Conservation (phyloP, 2,797 vertebrate genomes). For the Poecilia gillii region DNA sequence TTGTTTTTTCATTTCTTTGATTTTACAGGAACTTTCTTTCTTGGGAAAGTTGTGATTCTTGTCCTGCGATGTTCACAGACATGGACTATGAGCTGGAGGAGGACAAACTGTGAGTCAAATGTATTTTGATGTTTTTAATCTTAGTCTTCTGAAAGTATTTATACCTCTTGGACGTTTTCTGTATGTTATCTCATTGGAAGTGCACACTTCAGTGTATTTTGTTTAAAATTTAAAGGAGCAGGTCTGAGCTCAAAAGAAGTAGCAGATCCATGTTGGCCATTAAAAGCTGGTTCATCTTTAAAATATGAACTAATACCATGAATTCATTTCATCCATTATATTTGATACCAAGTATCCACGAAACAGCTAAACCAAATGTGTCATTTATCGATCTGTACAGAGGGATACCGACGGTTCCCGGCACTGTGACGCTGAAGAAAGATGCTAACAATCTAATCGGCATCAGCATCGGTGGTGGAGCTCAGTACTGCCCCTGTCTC, state of each 20-base stretch:
- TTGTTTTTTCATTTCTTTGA: too few relatives aligned
- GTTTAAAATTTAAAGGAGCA: background rate
- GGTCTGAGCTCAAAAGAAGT: background rate
- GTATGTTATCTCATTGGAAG: background rate
- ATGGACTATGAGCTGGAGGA: slow-evolving; percentile 98
- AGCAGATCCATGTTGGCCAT: background rate
- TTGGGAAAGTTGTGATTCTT: slow-evolving; percentile 34
- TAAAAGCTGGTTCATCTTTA: background rate
- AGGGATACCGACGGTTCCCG: slow-evolving; percentile 96
- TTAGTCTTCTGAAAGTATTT: background rate
- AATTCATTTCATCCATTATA: background rate
- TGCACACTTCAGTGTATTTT: background rate
- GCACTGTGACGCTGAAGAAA: slow-evolving; percentile 93
- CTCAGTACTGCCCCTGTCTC: slow-evolving; percentile 97
- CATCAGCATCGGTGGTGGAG: slow-evolving; percentile 97
- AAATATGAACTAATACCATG: background rate
- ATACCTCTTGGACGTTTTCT: background rate
- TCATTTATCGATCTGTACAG: slow-evolving; percentile 63
- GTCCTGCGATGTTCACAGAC: slow-evolving; percentile 89
- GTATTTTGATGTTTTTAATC: background rate
- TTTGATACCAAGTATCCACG: background rate
- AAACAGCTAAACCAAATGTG: background rate
- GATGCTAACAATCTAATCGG: slow-evolving; percentile 96
- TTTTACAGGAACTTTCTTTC: background rate
- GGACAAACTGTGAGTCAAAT: slow-evolving; percentile 93